A percentile compares a stretch with the other conserved stretches of the same genome.
Conservation (phyloP, 2,797 vertebrate genomes). For the Pangasius larnaudii region DNA sequence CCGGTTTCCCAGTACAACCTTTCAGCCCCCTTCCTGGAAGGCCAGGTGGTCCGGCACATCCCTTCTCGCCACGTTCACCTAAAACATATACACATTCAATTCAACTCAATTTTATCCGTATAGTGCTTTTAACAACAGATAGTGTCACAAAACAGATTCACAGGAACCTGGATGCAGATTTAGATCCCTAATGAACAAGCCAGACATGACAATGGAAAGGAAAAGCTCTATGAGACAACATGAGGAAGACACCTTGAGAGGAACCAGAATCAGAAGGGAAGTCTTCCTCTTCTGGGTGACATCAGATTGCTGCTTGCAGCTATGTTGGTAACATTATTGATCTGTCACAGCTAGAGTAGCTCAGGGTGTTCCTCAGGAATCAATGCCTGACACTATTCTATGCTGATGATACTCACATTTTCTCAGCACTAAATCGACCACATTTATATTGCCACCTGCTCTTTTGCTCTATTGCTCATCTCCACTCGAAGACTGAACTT, state of each 20-base stretch:
- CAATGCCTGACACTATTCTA: not conserved
- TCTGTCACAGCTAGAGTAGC: not conserved
- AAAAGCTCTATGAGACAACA: not conserved
- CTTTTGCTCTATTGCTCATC: not conserved
- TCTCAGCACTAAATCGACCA: not conserved
- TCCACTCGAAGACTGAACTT: too few relatives aligned
- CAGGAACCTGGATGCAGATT: not conserved
- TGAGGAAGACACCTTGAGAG: not conserved
- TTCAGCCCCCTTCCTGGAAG: slow-evolving; percentile 56
- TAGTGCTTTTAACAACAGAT: not conserved
- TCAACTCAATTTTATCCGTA: not conserved
- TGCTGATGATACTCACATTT: not conserved
- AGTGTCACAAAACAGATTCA: not conserved
- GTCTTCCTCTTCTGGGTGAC: not conserved
- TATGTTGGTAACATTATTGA: not conserved
- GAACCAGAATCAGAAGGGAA: not conserved
- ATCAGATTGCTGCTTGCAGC: not conserved
- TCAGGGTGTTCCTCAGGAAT: not conserved
- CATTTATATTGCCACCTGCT: not conserved
- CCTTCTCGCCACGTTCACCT: slow-evolving; percentile 72
- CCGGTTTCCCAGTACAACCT: slow-evolving; percentile 66
- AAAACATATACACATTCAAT: not conserved
- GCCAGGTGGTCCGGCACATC: slow-evolving; percentile 61
- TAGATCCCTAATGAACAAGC: not conserved
- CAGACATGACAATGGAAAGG: not conserved